These are phyloP conservation scores for Diplazon laetatorius DNA, from an alignment of 2,888 invertebrate species.

Conservation along the genomic window DNA sequence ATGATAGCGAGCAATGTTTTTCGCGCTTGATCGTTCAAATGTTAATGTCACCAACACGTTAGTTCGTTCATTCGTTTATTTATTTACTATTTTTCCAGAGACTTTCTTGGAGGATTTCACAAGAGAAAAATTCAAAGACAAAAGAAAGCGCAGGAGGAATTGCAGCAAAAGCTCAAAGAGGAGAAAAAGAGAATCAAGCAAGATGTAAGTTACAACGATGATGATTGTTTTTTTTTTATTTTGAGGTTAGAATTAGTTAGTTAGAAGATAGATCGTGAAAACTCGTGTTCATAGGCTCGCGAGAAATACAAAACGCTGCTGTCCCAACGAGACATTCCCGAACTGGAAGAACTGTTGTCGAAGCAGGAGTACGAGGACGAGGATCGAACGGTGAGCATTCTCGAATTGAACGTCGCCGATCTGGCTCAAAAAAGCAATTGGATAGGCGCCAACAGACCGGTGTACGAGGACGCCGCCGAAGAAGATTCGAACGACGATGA, in stretches of 20 bases:
- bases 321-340: constrained; percentile 88
- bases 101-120: constrained; percentile 91
- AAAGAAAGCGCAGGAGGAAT: constrained; percentile 89
- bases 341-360: constrained; percentile 86
- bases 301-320: constrained; percentile 89
- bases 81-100: constrained; percentile 84
- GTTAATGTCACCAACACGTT: too few species aligned
- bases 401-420: constrained; percentile 88
- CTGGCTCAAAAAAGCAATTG: constrained; percentile 88
- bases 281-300: constrained; percentile 81
- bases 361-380: constrained; percentile 90
- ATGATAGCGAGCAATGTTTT: too few species aligned
- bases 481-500: constrained; percentile 69
- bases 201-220: constrained; percentile 84
- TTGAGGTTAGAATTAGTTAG: too few species aligned
- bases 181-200: constrained; percentile 90
- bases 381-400: constrained; percentile 90
- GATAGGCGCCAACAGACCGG: constrained; percentile 88
- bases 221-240: too few species aligned
- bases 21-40: too few species aligned
- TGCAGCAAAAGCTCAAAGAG: constrained; percentile 88
- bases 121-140: constrained; percentile 91
- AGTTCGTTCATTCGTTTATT: too few species aligned
- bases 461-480: constrained; percentile 71
- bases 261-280: neutral